phyloP scores from a whole-genome alignment of 2,888 invertebrate species.

The Conops quadrifasciatus region DNA sequence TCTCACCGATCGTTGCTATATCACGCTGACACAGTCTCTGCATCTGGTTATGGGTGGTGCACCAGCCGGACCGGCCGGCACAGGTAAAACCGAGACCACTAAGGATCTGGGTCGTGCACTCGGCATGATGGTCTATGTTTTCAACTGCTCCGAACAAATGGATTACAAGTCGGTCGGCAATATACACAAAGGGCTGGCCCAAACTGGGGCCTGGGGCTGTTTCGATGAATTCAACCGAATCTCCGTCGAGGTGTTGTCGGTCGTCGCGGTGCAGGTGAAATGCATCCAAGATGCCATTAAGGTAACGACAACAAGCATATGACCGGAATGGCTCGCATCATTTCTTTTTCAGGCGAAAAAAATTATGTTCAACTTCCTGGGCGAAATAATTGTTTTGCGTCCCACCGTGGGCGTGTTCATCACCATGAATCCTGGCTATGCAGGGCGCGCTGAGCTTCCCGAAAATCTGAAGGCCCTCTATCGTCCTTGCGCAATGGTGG shows the following conservation, averaged over 20 bases:
- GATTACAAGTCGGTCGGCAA: conserved; percentile 95
- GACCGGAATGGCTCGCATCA: background rate
- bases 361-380: conserved; percentile 83
- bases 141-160: conserved; percentile 97
- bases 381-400: conserved; percentile 78
- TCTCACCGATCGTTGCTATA: conserved; percentile 93
- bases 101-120: conserved; percentile 93
- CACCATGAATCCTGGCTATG: conserved; percentile 97
- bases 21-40: conserved; percentile 89
- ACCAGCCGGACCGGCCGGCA: conserved; percentile 76
- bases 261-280: conserved; percentile 94
- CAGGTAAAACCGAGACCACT: conserved; percentile 94
- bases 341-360: conserved; percentile 69
- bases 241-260: conserved; percentile 92
- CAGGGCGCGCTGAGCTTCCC: conserved; percentile 88
- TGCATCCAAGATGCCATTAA: conserved; percentile 87
- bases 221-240: conserved; percentile 97
- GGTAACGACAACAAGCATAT: conserved; percentile 40
- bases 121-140: conserved; percentile 97
- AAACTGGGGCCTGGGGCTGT: conserved; percentile 90
- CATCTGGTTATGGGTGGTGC: conserved; percentile 97
- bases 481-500: conserved; percentile 94
- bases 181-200: conserved; percentile 83
- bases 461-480: conserved; percentile 80
- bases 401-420: conserved; percentile 90